Evolutionary conservation across 2,797 vertebrate species (phyloP), one percentile per base, ranked within the genome.

Genomic region (Ciconia nigra): DNA sequence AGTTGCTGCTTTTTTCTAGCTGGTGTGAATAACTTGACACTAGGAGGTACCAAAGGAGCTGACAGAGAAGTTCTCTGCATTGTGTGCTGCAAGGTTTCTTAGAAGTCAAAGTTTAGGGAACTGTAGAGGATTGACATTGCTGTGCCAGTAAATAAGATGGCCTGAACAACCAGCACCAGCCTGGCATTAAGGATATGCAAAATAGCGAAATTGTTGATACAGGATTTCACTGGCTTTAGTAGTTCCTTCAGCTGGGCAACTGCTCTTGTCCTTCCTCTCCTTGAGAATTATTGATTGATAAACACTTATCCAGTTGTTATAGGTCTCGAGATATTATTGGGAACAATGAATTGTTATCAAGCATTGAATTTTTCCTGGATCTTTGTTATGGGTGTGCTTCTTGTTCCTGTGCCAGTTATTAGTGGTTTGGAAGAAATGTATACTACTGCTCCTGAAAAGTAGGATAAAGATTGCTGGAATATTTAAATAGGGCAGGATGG

Each of bases 11-110:
- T 88, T 85, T 90, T 95, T 84, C 37, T 72, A 52, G 57, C 70
- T 72, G 46, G 21, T 81, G 33, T 85, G 90, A 81, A 86, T 87
- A 94, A 94, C 92, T 91, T 94, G 94, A 89, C 41, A 44, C 94
- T 89, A 46, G 54, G 72, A 92, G 42, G 39, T 83, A 66, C 3
- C 7, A 49, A 39, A 94, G 65, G n/a, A 91, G 92, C 82, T 93
- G 94, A 62, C 79, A 5, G 67, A 66, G 81, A 61, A 74, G 67
- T 89, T 96, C 28, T 90, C 55, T 57, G 62, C 7, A 0, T 54
- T 89, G 31, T 28, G 28, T 63, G 16, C 73, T 37, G 25, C 71
- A 65, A 65, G 79, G 51, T 78, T 85, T 90, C 69, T 86, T 94
- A 44, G 42, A 90, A 91, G 82, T 92, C 79, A 26, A 25, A 72